Evolutionary conservation across 2,113 vertebrate genomes (phyloP), one percentile per base, ranked within the genome.

Genomic region (Romanogobio albipinnatus): DNA sequence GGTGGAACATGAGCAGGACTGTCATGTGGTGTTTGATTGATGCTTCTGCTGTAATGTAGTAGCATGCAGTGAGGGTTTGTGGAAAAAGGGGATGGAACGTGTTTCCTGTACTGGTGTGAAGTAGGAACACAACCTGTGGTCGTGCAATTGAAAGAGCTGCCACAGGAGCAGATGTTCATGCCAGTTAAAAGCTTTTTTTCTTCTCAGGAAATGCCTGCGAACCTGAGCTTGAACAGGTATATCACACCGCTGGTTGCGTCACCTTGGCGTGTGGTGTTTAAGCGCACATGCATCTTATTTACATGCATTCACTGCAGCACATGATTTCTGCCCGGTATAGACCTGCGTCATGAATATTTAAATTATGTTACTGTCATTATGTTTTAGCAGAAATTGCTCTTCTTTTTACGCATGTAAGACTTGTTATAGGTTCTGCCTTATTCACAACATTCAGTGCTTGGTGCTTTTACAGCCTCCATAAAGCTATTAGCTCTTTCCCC

Each of bases 11-110:
- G 71, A 43, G 26, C 53, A 59, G 6, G 24, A 39, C 70, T 62
- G 71, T 83, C 24, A 1, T 3, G 19, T 49, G 26, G 53, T 33
- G 24, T 62, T 75, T 83, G 82, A 83, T 75, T 43, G 81, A 75
- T 83, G 82, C 68, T 43, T 24, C 74, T 71, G 56, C 56, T 29
- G 56, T 62, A 58, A 58, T 19, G 36, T 62, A 59, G 56, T 56
- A 8, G 17, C 17, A 8, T 56, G 53, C 53, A 56, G 53, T 83
- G 58, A 71, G 10, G 17, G 9, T 39, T 71, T 76, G 82, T 83
- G 33, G 53, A 5, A 59, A 83, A 59, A 22, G 8, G 33, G 17
- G 33, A 19, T 39, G 45, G 45, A 51, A 29, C 2, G 2, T 22
- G 17, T 56, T 56, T 56, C 5, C n/a, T 51, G 6, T 51, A 75